Base-by-base conservation (phyloP, 2,113 vertebrate species). In the Brachyistius frenatus region DNA sequence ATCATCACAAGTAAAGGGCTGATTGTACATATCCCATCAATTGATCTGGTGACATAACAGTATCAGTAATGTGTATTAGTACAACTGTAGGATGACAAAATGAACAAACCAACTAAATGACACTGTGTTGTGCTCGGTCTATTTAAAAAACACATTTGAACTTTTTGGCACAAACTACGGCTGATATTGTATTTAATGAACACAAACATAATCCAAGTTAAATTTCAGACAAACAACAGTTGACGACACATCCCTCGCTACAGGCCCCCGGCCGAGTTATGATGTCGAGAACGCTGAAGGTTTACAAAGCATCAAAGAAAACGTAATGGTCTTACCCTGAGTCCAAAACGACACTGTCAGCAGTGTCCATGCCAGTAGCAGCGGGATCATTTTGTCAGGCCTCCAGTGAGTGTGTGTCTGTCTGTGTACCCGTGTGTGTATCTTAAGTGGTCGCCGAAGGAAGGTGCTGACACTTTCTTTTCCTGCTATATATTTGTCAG, bases 401-500 rank as follows among this genome's bases (percentile, higher is more conserved):
- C 2, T 1, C n/a, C 60, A 36, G 41, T 66, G 58, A 44, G 30
- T 66, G 58, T 49, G 31, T 7, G n/a, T 3, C 41, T 50, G 41
- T 68, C 53, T 46, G 31, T 65, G 57, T 50, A 32, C 7, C n/a
- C 3, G 47, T 47, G 37, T 67, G 62, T 67, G 53, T 64, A 10
- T 75, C 10, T 71, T 33, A 44, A 56, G 33, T 61, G 55, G 39
- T 33, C 33, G 80, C 50, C 56, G 80, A 63, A 1, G 54, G 47
- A 73, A 50, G 36, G 5, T 70, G 76, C 75, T 79, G 81, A 83
- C 73, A 61, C 50, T 91, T 88, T 83, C 85, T 89, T 65, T 88
- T 92, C 86, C 71, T 91, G 85, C 63, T 86, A 6, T 81, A 64
- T 73, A 66, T 88, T 73, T 91, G 86, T 88, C 83, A 83, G 60